Percentiles rank a stretch among this genome's conserved stretches.
These are phyloP conservation scores for Anguilla megastoma DNA, from an alignment of 2,797 vertebrate genomes.

Conservation along the genomic window DNA sequence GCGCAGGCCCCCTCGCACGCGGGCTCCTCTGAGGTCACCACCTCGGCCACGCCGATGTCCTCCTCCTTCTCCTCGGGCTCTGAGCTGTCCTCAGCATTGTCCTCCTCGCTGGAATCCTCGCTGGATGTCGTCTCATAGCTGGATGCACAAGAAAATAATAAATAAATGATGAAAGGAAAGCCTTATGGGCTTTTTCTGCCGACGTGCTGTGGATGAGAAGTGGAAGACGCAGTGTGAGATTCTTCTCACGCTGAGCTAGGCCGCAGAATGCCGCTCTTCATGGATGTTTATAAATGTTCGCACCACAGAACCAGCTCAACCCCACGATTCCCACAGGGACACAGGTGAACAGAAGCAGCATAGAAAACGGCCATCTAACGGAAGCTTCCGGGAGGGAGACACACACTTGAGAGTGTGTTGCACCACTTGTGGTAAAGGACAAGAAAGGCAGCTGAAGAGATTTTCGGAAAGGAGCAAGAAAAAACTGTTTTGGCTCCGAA, in stretches of 20 bases:
- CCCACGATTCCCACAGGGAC: conserved; percentile 34
- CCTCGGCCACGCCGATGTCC: background rate
- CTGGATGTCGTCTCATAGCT: conserved; percentile 97
- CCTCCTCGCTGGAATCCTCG: conserved; percentile 90
- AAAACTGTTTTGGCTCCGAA: background rate
- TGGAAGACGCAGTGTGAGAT: background rate
- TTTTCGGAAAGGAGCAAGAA: background rate
- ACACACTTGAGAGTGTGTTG: conserved; percentile 26
- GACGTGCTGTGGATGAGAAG: background rate
- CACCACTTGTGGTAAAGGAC: conserved; percentile 20
- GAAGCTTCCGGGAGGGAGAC: conserved; percentile 16
- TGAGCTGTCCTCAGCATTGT: conserved; percentile 74
- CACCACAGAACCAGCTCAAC: conserved; percentile 24
- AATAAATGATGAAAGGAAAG: conserved; percentile 30
- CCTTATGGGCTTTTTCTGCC: conserved; percentile 24
- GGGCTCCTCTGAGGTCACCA: conserved; percentile 12
- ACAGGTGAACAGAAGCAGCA: conserved; percentile 33
- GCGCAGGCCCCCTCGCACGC: conserved; percentile 47
- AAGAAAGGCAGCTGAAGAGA: background rate
- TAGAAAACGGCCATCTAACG: conserved; percentile 29
- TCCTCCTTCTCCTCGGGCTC: conserved; percentile 60
- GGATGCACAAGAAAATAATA: conserved; percentile 41
- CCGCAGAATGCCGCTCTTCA: conserved; percentile 21
- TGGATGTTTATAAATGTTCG: background rate
- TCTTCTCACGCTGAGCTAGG: background rate